Conservation (phyloP, 2,888 invertebrate species). For the Cataglyphis albicans region DNA sequence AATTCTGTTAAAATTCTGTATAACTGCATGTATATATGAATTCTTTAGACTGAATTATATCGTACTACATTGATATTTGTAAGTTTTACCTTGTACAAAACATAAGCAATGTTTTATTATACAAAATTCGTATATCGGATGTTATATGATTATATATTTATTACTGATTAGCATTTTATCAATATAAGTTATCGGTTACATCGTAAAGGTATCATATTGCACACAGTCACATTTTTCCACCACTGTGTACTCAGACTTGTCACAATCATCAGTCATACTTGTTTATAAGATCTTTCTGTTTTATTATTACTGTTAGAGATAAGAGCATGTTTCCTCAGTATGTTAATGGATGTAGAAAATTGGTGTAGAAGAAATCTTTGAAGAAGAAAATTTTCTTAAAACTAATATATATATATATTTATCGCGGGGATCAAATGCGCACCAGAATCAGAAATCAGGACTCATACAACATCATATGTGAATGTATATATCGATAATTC, state of each 20-base stretch:
- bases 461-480: background rate
- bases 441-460: background rate
- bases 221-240: slow-evolving; percentile 4
- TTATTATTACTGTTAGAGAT: slow-evolving; percentile 8
- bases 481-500: slow-evolving; percentile 13
- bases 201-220: background rate
- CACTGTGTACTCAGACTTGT: background rate
- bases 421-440: background rate
- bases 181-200: background rate
- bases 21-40: background rate
- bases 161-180: background rate
- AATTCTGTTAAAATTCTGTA: slow-evolving; percentile 1
- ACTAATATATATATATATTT: slow-evolving; percentile 3
- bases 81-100: background rate
- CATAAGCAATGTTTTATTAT: slow-evolving; percentile 19
- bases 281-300: slow-evolving; percentile 28
- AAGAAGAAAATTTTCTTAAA: background rate
- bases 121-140: background rate
- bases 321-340: slow-evolving; percentile 37
- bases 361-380: background rate
- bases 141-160: slow-evolving; percentile 10
- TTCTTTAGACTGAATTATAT: slow-evolving; percentile 55
- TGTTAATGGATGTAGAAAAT: background rate
- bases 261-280: background rate
- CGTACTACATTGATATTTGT: slow-evolving; percentile 43